A percentile compares a stretch with the other conserved stretches of the same genome.
phyloP scores from a whole-genome alignment of 2,797 vertebrate genomes.

The Corythornis leucogaster region DNA sequence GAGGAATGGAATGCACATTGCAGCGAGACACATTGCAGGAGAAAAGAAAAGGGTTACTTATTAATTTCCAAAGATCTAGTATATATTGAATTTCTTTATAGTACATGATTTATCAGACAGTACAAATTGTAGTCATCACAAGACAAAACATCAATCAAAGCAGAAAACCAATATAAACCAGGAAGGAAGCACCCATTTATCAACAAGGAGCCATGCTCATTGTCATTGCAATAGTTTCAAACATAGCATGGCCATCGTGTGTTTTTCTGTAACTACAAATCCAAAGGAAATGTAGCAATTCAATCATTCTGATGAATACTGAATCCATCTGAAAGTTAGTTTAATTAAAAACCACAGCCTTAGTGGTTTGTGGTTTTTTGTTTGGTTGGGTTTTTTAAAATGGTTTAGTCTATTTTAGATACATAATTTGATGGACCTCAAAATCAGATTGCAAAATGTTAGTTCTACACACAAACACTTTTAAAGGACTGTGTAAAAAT shows the following conservation, averaged over 20 bases:
- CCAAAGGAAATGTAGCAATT: slow-evolving; percentile 51
- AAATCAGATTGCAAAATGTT: neutral
- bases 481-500: neutral
- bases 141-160: slow-evolving; percentile 63
- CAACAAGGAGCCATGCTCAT: slow-evolving; percentile 27
- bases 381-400: neutral
- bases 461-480: neutral
- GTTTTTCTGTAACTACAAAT: slow-evolving; percentile 47
- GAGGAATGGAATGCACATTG: slow-evolving; percentile 78
- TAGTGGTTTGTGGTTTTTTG: neutral
- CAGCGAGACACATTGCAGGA: slow-evolving; percentile 73
- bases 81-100: slow-evolving; percentile 60
- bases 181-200: slow-evolving; percentile 60
- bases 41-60: slow-evolving; percentile 77
- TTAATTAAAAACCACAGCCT: neutral
- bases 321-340: neutral
- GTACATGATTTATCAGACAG: slow-evolving; percentile 65
- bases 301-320: slow-evolving; percentile 14
- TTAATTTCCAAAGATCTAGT: slow-evolving; percentile 69
- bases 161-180: slow-evolving; percentile 57
- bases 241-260: slow-evolving; percentile 30
- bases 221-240: slow-evolving; percentile 58
- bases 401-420: neutral
- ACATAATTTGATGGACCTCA: neutral
- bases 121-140: slow-evolving; percentile 48